A percentile compares a stretch with the other conserved stretches of the same genome.
Conservation (phyloP, 2,888 invertebrate genomes). For the Sinohyriopsis cumingii region DNA sequence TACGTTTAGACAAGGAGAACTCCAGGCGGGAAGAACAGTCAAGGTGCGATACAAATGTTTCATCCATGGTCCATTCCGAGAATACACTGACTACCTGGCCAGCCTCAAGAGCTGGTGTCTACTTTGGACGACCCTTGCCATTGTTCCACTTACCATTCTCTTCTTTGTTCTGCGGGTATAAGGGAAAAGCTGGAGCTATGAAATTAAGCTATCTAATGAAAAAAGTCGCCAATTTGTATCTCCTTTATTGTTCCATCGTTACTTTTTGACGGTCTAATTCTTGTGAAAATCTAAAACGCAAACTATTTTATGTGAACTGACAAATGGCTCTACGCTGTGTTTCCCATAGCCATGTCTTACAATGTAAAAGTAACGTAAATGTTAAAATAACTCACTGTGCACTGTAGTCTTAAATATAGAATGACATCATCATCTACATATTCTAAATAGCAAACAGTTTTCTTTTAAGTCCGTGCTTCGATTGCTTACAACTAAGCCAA, state of each 20-base stretch:
- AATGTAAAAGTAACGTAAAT: no score
- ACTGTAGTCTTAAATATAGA: no score
- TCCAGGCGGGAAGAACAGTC: constrained; percentile 27
- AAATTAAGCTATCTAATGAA: not conserved
- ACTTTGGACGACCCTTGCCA: constrained; percentile 61
- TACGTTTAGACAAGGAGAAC: constrained; percentile 24
- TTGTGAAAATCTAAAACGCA: no score
- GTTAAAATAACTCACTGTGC: no score
- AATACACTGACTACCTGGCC: constrained; percentile 66
- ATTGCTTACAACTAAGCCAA: no score
- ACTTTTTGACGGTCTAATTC: no score
- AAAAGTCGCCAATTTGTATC: not conserved
- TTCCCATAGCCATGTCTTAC: no score
- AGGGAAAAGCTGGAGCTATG: not conserved
- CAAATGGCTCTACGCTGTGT: no score
- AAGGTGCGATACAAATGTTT: constrained; percentile 64
- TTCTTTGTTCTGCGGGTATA: constrained; percentile 60
- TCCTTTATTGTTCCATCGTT: not conserved
- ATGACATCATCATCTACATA: no score
- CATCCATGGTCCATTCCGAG: constrained; percentile 64
- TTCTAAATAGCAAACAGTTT: no score
- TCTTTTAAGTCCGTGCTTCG: no score
- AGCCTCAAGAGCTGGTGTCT: constrained; percentile 69
- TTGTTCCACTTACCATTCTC: constrained; percentile 68
- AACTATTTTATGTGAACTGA: no score